phyloP scores from a whole-genome alignment of 2,888 invertebrate species.

The Synergus itoensis region DNA sequence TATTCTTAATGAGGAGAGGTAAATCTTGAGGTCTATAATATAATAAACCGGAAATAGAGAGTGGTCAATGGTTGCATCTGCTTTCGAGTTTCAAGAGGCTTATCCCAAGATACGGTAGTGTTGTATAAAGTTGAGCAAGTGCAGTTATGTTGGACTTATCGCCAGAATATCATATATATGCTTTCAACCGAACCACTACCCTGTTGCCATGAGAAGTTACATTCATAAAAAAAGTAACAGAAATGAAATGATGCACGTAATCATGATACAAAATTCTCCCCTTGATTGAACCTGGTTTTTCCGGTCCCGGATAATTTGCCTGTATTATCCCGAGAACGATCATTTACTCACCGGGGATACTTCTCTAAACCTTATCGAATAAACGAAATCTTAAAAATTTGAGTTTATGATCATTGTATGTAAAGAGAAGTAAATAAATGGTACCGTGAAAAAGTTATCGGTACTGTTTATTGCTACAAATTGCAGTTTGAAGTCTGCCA shows the following conservation, averaged over 20 bases:
- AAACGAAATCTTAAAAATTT: neutral
- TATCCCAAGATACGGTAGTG: neutral
- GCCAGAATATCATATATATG: slow-evolving; percentile 52
- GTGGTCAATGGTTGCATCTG: neutral
- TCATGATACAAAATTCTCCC: neutral
- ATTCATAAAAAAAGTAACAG: neutral
- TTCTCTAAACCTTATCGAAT: neutral
- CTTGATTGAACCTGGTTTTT: slow-evolving; percentile 21
- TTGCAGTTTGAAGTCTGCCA: too few relatives aligned
- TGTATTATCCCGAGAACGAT: neutral
- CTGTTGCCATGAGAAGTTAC: slow-evolving; percentile 20
- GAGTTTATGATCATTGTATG: neutral
- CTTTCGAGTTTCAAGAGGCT: neutral
- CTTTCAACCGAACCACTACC: slow-evolving; percentile 14
- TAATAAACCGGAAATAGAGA: too few relatives aligned
- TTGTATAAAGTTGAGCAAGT: slow-evolving; percentile 55
- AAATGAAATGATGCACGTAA: neutral
- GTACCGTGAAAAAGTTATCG: neutral
- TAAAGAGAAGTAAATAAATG: too few relatives aligned
- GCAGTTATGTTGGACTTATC: slow-evolving; percentile 74
- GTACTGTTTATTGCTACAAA: neutral
- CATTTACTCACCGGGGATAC: slow-evolving; percentile 1
- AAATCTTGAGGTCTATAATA: too few relatives aligned
- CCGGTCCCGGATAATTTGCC: slow-evolving; percentile 14
- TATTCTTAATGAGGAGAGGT: too few relatives aligned